A percentile compares a stretch with the other conserved stretches of the same genome.
Evolutionary conservation across 2,797 vertebrate species (phyloP).

Genomic region (Botia kubotai): DNA sequence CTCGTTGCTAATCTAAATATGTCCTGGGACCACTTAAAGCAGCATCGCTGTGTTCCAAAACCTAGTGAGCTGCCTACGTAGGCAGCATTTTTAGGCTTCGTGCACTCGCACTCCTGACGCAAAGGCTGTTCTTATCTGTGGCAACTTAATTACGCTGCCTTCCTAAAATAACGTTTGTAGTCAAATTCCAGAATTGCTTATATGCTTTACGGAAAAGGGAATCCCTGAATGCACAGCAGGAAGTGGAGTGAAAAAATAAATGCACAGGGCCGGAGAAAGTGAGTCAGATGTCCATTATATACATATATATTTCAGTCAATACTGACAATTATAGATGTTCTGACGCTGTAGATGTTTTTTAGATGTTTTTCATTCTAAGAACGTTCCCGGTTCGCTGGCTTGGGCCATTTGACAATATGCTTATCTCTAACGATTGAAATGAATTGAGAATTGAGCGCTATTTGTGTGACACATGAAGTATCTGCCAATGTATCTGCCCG

Average conservation of each 20-base stretch:
- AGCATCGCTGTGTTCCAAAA: not conserved
- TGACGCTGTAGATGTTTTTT: no score
- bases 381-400: no score
- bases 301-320: no score
- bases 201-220: not conserved
- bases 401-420: no score
- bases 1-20: constrained; percentile 35
- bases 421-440: no score
- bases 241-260: not conserved
- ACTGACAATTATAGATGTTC: no score
- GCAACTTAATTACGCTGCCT: not conserved
- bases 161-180: constrained; percentile 1
- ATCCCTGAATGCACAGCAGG: not conserved
- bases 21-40: constrained; percentile 12
- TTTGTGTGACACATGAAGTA: not conserved
- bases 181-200: not conserved
- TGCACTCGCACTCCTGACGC: not conserved
- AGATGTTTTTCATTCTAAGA: no score
- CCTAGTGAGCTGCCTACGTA: not conserved
- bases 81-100: not conserved
- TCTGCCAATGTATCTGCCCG: no score
- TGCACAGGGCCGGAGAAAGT: not conserved
- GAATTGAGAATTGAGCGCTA: no score
- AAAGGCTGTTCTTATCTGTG: not conserved
- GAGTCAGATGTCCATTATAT: not conserved